Evolutionary conservation across 1,140 invertebrate genomes (phyloP).

Genomic region (Sycobia sp.): DNA sequence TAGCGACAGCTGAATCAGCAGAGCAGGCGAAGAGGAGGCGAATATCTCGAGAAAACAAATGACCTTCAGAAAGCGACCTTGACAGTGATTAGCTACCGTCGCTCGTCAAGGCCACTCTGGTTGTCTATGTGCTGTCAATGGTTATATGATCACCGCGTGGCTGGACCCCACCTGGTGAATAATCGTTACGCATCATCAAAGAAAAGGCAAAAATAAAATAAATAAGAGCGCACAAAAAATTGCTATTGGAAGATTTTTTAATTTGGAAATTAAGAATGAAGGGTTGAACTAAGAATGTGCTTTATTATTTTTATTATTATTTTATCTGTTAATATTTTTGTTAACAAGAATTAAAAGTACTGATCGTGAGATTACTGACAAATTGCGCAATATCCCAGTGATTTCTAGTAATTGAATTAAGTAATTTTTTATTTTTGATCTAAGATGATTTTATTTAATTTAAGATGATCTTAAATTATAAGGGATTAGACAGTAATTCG

Average conservation of each 20-base stretch:
- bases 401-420: constrained; percentile 13
- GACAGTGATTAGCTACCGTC: constrained; percentile 64
- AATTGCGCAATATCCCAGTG: constrained; percentile 28
- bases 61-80: constrained; percentile 63
- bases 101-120: constrained; percentile 59
- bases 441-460: constrained; percentile 19
- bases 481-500: constrained; percentile 15
- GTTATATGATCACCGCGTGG: constrained; percentile 57
- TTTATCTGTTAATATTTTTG: constrained; percentile 36
- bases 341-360: constrained; percentile 37
- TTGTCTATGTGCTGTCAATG: constrained; percentile 54
- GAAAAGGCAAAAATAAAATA: background rate
- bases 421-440: constrained; percentile 2
- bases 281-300: constrained; percentile 30
- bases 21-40: constrained; percentile 61
- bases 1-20: constrained; percentile 60
- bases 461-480: constrained; percentile 23
- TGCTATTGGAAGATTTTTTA: constrained; percentile 43
- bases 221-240: constrained; percentile 53
- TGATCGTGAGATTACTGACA: constrained; percentile 30
- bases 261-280: constrained; percentile 40
- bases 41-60: constrained; percentile 63
- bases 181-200: constrained; percentile 32
- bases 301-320: constrained; percentile 27
- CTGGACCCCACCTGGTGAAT: constrained; percentile 61